These are phyloP conservation scores for Dysidea cf. avara DNA, from an alignment of 37 sponge, comb jelly and placozoan genomes.

Conservation along the genomic window DNA sequence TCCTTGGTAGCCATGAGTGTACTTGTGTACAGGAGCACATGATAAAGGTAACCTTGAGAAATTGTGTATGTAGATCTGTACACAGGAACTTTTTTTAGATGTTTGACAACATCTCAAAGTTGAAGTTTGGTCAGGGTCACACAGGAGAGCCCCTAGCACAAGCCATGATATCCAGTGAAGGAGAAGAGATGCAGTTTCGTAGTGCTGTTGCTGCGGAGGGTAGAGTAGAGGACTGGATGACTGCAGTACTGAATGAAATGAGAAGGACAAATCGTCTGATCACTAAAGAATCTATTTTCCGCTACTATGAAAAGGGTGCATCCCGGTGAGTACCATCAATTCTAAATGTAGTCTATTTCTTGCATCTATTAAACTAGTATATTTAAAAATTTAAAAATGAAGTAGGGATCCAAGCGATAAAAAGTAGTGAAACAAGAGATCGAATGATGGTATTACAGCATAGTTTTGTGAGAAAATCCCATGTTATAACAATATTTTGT, in stretches of 20 bases:
- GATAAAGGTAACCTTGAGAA: constrained; percentile 81
- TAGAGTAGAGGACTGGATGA: constrained; percentile 99
- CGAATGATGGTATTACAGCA: no score
- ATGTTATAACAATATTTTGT: no score
- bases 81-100: constrained; percentile 77
- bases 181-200: constrained; percentile 95
- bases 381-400: no score
- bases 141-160: constrained; percentile 75
- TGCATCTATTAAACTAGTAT: no score
- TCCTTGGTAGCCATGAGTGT: constrained; percentile 93
- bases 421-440: no score
- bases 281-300: constrained; percentile 92
- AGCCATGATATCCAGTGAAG: constrained; percentile 96
- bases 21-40: constrained; percentile 99
- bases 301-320: constrained; percentile 73
- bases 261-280: constrained; percentile 88
- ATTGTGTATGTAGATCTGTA: no score
- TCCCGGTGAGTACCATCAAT: no score
- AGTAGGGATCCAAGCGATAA: no score
- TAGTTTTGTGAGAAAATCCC: no score
- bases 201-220: constrained; percentile 86
- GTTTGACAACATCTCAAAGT: constrained; percentile 97
- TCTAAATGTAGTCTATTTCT: no score
- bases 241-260: constrained; percentile 94
- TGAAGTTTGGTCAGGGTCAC: constrained; percentile 76